Percentiles rank a stretch among this genome's conserved stretches.
Evolutionary conservation across 2,888 invertebrate genomes (phyloP).

Genomic region (Cheiracanthium punctorium): DNA sequence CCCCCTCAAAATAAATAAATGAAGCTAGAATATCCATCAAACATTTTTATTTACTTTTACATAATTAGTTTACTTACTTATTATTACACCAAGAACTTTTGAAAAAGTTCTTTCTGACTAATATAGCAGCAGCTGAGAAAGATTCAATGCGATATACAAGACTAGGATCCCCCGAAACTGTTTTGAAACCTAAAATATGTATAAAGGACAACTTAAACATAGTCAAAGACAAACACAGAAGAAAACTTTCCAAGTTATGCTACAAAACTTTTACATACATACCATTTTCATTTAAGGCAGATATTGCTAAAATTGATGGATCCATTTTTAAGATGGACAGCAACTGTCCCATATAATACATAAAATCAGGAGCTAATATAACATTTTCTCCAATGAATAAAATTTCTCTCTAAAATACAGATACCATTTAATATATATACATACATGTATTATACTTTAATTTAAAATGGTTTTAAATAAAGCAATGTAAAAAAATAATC

Average conservation of each 20-base stretch:
- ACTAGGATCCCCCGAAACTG: conserved; percentile 59
- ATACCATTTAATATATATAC: background rate
- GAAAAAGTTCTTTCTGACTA: conserved; percentile 53
- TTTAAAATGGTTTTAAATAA: too few species aligned
- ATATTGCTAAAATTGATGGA: conserved; percentile 49
- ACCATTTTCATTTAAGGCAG: conserved; percentile 71
- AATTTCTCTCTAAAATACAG: conserved; percentile 74
- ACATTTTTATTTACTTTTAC: too few species aligned
- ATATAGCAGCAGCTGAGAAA: conserved; percentile 33
- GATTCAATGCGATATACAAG: conserved; percentile 45
- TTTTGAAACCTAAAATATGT: conserved; percentile 42
- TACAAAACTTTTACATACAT: conserved; percentile 19
- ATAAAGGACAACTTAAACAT: background rate
- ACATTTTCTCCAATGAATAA: conserved; percentile 78
- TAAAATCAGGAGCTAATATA: conserved; percentile 78
- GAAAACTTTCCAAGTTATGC: too few species aligned
- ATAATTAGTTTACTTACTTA: conserved; percentile 35
- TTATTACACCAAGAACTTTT: conserved; percentile 52
- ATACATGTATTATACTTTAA: too few species aligned
- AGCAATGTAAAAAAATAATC: too few species aligned
- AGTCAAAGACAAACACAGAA: background rate
- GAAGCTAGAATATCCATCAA: too few species aligned
- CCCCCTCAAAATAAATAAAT: too few species aligned
- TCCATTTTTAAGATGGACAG: conserved; percentile 75
- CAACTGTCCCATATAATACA: conserved; percentile 77